Evolutionary conservation across 2,113 vertebrate species (phyloP).

Genomic region (Todiramphus saurophagus): DNA sequence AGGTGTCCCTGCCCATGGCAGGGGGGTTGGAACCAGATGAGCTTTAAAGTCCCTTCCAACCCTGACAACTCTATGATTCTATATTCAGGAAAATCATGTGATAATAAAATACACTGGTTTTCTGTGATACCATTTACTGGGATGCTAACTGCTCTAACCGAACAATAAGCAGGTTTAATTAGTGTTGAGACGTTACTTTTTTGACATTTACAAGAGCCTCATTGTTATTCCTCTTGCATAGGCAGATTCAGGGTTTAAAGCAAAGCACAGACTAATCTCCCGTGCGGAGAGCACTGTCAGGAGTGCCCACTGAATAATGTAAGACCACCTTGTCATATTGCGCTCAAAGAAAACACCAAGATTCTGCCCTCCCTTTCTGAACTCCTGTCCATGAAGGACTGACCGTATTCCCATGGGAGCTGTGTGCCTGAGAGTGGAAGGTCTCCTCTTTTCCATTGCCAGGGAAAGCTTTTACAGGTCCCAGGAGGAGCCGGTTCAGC

Average conservation of each 20-base stretch:
- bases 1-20: no score
- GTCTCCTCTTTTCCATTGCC: not conserved
- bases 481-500: not conserved
- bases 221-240: slow-evolving; percentile 14
- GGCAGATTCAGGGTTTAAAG: not conserved
- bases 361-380: not conserved
- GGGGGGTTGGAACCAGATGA: no score
- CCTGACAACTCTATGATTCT: no score
- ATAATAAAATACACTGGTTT: not conserved
- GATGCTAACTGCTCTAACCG: not conserved
- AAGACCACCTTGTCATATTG: not conserved
- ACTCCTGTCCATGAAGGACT: not conserved
- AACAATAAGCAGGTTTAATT: not conserved
- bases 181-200: not conserved
- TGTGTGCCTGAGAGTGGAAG: not conserved
- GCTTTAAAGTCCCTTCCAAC: no score
- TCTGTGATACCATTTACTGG: not conserved
- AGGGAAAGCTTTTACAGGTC: not conserved
- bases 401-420: not conserved
- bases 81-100: not conserved
- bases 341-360: not conserved
- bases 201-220: not conserved
- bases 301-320: slow-evolving; percentile 1
- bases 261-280: not conserved
- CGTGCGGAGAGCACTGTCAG: not conserved